Percentiles rank a stretch among this genome's conserved stretches.
These are phyloP conservation scores for Herminia tarsipennalis DNA, from an alignment of 2,888 invertebrate genomes.

Conservation along the genomic window DNA sequence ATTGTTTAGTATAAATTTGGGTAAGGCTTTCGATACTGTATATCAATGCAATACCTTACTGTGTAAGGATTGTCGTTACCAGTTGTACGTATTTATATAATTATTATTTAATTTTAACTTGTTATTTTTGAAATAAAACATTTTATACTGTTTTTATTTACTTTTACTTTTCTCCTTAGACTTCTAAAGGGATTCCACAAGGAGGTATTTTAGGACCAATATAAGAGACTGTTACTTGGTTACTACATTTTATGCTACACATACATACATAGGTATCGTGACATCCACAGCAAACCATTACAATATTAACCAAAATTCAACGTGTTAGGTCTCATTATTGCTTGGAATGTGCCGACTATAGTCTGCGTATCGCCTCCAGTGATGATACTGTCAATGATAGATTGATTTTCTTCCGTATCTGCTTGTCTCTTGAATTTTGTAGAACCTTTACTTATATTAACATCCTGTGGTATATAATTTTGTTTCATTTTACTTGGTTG, in stretches of 20 bases:
- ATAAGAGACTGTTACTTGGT: background rate
- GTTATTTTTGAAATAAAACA: constrained; percentile 3
- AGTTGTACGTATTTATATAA: constrained; percentile 10
- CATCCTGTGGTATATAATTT: background rate
- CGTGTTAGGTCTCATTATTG: constrained; percentile 7
- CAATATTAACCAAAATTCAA: background rate
- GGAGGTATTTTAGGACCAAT: background rate
- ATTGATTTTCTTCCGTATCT: background rate
- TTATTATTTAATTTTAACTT: constrained; percentile 3
- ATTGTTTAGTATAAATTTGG: no score
- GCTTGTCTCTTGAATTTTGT: constrained; percentile 2
- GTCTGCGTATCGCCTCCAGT: background rate
- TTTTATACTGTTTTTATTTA: background rate
- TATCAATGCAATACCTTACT: constrained; percentile 6
- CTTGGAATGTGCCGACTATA: constrained; percentile 8
- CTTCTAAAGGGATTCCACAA: background rate
- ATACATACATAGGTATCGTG: no score
- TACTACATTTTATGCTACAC: background rate
- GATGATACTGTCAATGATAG: background rate
- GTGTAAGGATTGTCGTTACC: constrained; percentile 5
- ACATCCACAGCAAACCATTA: no score
- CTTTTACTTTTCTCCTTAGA: background rate
- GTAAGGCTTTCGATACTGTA: no score
- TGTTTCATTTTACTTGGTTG: background rate
- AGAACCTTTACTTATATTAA: background rate